phyloP scores from a whole-genome alignment of 1,140 invertebrate species.

The Camponotus pennsylvanicus region DNA sequence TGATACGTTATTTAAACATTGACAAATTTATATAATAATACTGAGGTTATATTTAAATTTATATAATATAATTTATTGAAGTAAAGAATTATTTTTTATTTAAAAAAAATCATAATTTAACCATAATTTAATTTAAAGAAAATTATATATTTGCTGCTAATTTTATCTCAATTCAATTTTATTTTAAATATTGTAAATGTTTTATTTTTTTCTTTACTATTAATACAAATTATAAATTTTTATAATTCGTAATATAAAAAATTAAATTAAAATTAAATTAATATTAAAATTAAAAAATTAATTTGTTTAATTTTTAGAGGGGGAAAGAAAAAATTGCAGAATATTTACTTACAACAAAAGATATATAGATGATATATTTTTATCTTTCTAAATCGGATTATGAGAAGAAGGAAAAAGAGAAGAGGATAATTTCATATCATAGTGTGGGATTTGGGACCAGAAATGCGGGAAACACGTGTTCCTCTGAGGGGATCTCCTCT shows the following conservation, averaged over 20 bases:
- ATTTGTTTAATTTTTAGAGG: too few relatives aligned
- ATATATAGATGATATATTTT: background rate
- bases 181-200: background rate
- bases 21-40: background rate
- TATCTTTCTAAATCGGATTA: background rate
- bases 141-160: background rate
- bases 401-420: background rate
- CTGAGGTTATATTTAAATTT: too few relatives aligned
- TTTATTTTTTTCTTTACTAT: too few relatives aligned
- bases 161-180: background rate
- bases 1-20: background rate
- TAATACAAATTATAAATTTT: too few relatives aligned
- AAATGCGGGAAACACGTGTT: conserved; percentile 47
- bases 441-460: conserved; percentile 33
- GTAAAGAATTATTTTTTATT: background rate
- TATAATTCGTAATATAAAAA: too few relatives aligned
- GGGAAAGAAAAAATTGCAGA: too few relatives aligned
- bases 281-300: too few relatives aligned
- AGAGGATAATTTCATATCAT: background rate
- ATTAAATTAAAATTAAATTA: too few relatives aligned
- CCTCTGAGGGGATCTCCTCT: background rate
- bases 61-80: too few relatives aligned
- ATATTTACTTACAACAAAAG: background rate
- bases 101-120: too few relatives aligned
- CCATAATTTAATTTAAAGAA: background rate